phyloP scores from a whole-genome alignment of 1,140 invertebrate genomes.

The Maniola jurtina region DNA sequence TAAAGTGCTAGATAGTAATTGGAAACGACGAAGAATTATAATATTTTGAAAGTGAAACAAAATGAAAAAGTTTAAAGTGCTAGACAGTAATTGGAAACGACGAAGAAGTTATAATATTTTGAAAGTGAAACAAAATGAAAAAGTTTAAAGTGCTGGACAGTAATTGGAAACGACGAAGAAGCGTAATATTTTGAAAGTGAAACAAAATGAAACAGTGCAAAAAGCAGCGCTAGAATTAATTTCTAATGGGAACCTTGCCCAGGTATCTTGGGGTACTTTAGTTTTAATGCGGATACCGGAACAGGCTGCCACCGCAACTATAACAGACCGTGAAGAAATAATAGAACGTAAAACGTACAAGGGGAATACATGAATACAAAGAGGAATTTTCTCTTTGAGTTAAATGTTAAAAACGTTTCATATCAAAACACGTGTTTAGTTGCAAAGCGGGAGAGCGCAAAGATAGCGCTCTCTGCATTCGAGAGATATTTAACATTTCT shows the following conservation, averaged over 20 bases:
- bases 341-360: slow-evolving; percentile 11
- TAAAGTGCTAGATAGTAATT: too few species aligned
- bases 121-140: too few species aligned
- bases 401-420: slow-evolving; percentile 16
- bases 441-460: slow-evolving; percentile 2
- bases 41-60: too few species aligned
- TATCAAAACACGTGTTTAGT: slow-evolving; percentile 12
- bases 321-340: slow-evolving; percentile 5
- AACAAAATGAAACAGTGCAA: too few species aligned
- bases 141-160: too few species aligned
- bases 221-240: not conserved
- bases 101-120: too few species aligned
- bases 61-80: too few species aligned
- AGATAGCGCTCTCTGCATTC: slow-evolving; percentile 7
- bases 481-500: slow-evolving; percentile 9
- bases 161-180: too few species aligned
- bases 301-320: slow-evolving; percentile 2
- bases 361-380: slow-evolving; percentile 13
- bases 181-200: too few species aligned
- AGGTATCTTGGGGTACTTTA: not conserved
- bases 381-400: slow-evolving; percentile 14
- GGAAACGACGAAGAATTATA: too few species aligned
- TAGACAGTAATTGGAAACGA: too few species aligned
- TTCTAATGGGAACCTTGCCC: not conserved
- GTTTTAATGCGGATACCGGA: slow-evolving; percentile 10